phyloP scores from a whole-genome alignment of 2,113 vertebrate species.

The Gracilinanus agilis region DNA sequence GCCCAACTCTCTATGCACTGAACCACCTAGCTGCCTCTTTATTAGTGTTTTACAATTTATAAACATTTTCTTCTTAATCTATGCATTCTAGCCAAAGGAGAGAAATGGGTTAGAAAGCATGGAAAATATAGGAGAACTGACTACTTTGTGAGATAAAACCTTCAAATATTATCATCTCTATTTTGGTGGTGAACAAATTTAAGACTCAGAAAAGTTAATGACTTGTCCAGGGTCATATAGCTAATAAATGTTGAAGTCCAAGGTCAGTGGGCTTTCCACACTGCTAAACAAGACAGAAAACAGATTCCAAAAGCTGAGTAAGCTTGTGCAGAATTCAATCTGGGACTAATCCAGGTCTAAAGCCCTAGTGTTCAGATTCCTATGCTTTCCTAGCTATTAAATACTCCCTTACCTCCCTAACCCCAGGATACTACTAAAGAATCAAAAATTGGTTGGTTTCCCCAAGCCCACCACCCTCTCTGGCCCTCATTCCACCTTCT shows the following conservation, averaged over 20 bases:
- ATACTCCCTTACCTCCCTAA: not conserved
- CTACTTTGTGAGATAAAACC: not conserved
- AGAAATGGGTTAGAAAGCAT: not conserved
- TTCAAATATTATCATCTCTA: not conserved
- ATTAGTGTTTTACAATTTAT: not conserved
- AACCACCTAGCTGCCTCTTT: too few species aligned
- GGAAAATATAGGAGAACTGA: not conserved
- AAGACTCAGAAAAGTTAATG: not conserved
- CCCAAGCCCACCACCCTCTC: not conserved
- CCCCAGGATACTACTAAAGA: not conserved
- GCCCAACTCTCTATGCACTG: too few species aligned
- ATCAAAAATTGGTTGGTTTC: not conserved
- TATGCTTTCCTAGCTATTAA: not conserved
- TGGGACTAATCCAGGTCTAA: not conserved
- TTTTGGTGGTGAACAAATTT: not conserved
- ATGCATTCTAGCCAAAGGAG: not conserved
- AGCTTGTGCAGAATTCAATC: not conserved
- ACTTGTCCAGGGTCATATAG: not conserved
- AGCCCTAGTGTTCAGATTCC: not conserved
- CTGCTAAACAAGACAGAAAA: not conserved
- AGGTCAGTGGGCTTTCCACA: not conserved
- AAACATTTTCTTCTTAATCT: not conserved
- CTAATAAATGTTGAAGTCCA: not conserved
- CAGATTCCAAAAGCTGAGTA: not conserved
- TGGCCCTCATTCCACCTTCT: not conserved